Percentiles rank a stretch among this genome's conserved stretches.
Conservation (phyloP, 1,140 invertebrate genomes). For the Drosophila suzukii region DNA sequence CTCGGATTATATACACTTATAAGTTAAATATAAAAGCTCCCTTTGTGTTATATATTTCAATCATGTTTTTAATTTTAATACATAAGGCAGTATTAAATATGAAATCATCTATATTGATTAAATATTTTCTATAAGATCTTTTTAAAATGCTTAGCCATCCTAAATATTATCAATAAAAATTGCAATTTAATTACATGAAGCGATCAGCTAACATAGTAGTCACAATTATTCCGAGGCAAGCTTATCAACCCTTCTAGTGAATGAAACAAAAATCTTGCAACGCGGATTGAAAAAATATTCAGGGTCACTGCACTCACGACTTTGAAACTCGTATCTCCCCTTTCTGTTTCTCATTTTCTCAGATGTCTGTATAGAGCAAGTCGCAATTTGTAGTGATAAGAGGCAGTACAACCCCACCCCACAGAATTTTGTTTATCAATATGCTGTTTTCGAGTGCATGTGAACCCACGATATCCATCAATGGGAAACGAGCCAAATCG, state of each 20-base stretch:
- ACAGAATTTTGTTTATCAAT: slow-evolving; percentile 6
- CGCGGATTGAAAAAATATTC: slow-evolving; percentile 37
- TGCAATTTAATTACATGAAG: neutral
- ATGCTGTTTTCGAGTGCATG: slow-evolving; percentile 6
- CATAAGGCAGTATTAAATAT: no score
- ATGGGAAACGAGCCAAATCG: slow-evolving; percentile 4
- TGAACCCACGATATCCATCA: slow-evolving; percentile 4
- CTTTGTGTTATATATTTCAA: neutral
- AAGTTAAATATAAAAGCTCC: neutral
- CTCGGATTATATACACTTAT: no score
- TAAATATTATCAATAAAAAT: neutral
- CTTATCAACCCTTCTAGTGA: slow-evolving; percentile 16
- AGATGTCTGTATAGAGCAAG: slow-evolving; percentile 11
- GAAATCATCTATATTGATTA: neutral
- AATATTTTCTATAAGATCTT: neutral
- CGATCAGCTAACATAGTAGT: neutral
- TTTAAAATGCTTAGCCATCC: neutral
- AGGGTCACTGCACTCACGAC: slow-evolving; percentile 67
- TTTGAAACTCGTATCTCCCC: slow-evolving; percentile 7
- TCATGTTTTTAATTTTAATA: no score
- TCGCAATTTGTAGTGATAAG: slow-evolving; percentile 30
- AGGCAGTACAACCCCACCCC: neutral
- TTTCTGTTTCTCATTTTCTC: neutral
- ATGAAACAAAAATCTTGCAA: neutral
- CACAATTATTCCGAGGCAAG: neutral